phyloP scores from a whole-genome alignment of 2,888 invertebrate species.

The Dorcus parallelipipedus region DNA sequence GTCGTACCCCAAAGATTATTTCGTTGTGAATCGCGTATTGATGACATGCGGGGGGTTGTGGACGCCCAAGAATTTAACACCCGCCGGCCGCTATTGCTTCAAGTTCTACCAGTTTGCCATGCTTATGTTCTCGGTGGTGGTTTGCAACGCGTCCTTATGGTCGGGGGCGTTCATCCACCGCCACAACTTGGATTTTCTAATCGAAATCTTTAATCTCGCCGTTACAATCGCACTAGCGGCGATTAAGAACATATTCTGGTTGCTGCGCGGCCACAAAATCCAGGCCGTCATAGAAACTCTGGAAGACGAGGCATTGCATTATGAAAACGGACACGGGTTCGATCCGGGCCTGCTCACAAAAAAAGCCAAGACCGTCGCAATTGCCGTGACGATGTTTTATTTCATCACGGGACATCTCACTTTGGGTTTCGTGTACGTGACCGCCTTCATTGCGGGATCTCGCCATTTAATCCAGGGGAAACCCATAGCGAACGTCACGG shows the following conservation, averaged over 20 bases:
- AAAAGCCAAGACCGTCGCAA: slow-evolving; percentile 29
- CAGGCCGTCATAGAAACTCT: slow-evolving; percentile 30
- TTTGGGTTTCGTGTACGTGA: slow-evolving; percentile 33
- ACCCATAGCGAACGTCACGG: slow-evolving; percentile 1
- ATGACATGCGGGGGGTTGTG: slow-evolving; percentile 33
- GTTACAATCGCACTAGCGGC: slow-evolving; percentile 37
- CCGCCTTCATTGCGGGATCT: slow-evolving; percentile 27
- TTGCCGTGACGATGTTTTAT: slow-evolving; percentile 31
- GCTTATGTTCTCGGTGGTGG: background rate
- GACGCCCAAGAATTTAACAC: slow-evolving; percentile 26
- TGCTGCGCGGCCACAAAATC: slow-evolving; percentile 27
- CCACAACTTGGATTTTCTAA: slow-evolving; percentile 29
- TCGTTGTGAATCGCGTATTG: slow-evolving; percentile 33
- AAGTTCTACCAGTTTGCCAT: background rate
- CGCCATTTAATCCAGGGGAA: slow-evolving; percentile 4
- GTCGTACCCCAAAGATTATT: slow-evolving; percentile 29
- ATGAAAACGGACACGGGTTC: slow-evolving; percentile 28
- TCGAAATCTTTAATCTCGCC: slow-evolving; percentile 36
- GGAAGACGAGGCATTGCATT: slow-evolving; percentile 29
- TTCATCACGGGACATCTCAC: slow-evolving; percentile 34
- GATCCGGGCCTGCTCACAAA: slow-evolving; percentile 27
- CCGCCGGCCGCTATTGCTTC: background rate
- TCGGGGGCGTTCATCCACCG: background rate
- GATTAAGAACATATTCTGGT: slow-evolving; percentile 37
- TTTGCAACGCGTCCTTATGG: background rate